Base-by-base conservation (phyloP, 2,797 vertebrate genomes). In the Bradypodion pumilum region DNA sequence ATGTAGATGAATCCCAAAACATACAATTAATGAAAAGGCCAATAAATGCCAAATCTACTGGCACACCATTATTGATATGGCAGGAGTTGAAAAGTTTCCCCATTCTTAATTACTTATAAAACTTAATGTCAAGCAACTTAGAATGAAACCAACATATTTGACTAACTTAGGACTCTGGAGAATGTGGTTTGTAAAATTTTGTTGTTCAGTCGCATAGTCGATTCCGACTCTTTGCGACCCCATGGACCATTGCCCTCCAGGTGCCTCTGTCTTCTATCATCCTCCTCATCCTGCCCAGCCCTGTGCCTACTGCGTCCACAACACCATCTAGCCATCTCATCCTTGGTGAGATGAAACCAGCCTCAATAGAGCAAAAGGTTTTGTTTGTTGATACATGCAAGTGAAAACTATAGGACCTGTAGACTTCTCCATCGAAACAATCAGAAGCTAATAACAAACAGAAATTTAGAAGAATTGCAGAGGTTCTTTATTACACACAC, bases 111-210 rank as follows among this genome's bases (percentile, higher is more conserved):
- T 91, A 88, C 81, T 82, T 1, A 0, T 85, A 75, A 80, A 88
- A 73, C 46, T 82, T 85, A n/a, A 81, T 90, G 52, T 73, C 23
- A 82, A 81, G 5, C 25, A 82, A 44, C n/a, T 91, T 92, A 56
- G 78, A 89, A 79, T 66, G 1, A 66, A 85, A 69, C 56, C 68
- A 87, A 40, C 8, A n/a, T 82, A 13, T 74, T 42, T 86, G 35
- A 85, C 7, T 84, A 74, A 25, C 52, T 29, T 59, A 69, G 78
- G 59, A 74, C 8, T 10, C 78, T 44, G 16, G 7, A 88, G 46
- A 84, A 85, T 79, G 72, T 42, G 77, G 46, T 78, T 90, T 23
- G 5, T 4, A 60, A n/a, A n/a, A n/a, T n/a, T n/a, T n/a, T n/a
- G n/a, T n/a, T n/a, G n/a, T n/a, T n/a, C n/a, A n/a, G n/a, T n/a